Conservation (phyloP, 1,140 invertebrate species). For the Achroia grisella region DNA sequence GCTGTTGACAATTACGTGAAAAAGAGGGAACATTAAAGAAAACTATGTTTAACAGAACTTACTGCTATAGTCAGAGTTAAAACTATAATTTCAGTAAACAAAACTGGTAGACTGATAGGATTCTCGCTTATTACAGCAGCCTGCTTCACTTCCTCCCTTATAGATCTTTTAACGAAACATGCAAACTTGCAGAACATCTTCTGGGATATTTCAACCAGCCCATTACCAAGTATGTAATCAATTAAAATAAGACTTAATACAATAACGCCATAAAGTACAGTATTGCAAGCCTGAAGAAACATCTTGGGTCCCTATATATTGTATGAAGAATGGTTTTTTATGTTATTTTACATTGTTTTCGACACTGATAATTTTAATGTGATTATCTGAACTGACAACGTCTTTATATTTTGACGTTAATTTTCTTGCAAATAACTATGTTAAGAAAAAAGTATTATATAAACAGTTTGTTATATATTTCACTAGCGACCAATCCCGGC, state of each 20-base stretch:
- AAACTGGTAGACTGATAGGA: conserved; percentile 27
- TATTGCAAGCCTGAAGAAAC: conserved; percentile 17
- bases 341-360: conserved; percentile 3
- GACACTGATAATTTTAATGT: conserved; percentile 4
- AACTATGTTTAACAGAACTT: too few species aligned
- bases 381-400: too few species aligned
- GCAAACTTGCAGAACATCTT: conserved; percentile 28
- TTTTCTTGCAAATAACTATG: too few species aligned
- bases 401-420: too few species aligned
- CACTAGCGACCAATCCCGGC: too few species aligned
- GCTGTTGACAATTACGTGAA: too few species aligned
- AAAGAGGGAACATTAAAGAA: too few species aligned
- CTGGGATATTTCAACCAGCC: conserved; percentile 31
- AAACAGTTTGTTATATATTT: too few species aligned
- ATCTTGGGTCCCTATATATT: conserved; percentile 15
- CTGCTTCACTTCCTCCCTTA: conserved; percentile 30
- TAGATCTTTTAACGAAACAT: conserved; percentile 30
- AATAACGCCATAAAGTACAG: conserved; percentile 22
- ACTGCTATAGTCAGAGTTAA: conserved; percentile 36
- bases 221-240: conserved; percentile 46
- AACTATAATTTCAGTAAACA: conserved; percentile 35
- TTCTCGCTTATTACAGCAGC: conserved; percentile 15
- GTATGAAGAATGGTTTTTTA: too few species aligned
- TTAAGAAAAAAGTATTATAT: too few species aligned
- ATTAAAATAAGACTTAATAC: conserved; percentile 34